Evolutionary conservation across 2,888 invertebrate genomes (phyloP).

Genomic region (Aporophyla lueneburgensis): DNA sequence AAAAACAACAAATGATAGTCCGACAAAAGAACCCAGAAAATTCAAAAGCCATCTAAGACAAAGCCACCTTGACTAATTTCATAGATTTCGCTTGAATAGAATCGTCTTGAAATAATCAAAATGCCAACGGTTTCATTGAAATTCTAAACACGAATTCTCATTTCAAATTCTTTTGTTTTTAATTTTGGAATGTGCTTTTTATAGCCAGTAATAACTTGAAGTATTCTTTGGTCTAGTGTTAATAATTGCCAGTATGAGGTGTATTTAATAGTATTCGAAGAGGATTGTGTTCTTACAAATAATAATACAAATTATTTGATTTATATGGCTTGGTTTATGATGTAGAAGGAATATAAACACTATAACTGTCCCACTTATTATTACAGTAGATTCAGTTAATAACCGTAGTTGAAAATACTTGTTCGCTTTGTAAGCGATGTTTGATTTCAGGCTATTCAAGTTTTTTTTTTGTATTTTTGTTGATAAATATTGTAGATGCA

Average conservation of each 20-base stretch:
- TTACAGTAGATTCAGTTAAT: no score
- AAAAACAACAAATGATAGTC: background rate
- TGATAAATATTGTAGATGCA: background rate
- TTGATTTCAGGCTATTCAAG: background rate
- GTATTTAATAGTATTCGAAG: constrained; percentile 18
- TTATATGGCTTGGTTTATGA: background rate
- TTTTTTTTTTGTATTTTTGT: background rate
- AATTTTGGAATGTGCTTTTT: constrained; percentile 37
- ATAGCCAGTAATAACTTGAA: constrained; percentile 39
- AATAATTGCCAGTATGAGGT: constrained; percentile 15
- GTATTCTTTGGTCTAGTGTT: constrained; percentile 14
- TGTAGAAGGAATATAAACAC: no score
- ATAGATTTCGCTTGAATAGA: constrained; percentile 9
- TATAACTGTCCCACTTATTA: background rate
- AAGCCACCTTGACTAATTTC: constrained; percentile 24
- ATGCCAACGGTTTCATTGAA: constrained; percentile 37
- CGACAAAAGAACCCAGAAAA: constrained; percentile 9
- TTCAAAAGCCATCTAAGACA: constrained; percentile 4
- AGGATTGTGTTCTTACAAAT: background rate
- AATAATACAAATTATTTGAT: background rate
- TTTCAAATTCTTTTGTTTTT: constrained; percentile 52
- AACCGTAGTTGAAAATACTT: no score
- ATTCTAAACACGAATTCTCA: constrained; percentile 51
- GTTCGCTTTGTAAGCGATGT: no score
- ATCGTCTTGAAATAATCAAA: constrained; percentile 27